A percentile compares a stretch with the other conserved stretches of the same genome.
These are phyloP conservation scores for Cygnus atratus DNA, from an alignment of 2,113 vertebrate genomes.

Conservation along the genomic window DNA sequence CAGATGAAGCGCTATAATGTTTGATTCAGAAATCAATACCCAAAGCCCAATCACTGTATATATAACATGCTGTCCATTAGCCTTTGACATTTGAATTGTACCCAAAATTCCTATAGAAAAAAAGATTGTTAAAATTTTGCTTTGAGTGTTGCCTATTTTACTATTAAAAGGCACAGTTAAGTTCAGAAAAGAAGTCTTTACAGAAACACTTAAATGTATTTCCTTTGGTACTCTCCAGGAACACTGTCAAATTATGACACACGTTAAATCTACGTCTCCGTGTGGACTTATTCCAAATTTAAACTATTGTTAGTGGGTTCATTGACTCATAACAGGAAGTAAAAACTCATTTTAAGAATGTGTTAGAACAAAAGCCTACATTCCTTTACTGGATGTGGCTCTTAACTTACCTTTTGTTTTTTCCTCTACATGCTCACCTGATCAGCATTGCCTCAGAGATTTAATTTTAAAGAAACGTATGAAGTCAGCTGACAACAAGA, in stretches of 20 bases:
- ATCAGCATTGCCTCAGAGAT: not conserved
- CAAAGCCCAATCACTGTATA: not conserved
- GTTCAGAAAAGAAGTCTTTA: not conserved
- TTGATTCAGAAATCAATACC: not conserved
- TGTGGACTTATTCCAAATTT: not conserved
- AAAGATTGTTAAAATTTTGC: not conserved
- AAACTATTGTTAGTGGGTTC: not conserved
- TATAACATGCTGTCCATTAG: not conserved
- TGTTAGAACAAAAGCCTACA: not conserved
- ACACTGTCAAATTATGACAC: not conserved
- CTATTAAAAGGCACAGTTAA: not conserved
- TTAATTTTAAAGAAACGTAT: not conserved
- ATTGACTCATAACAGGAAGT: not conserved
- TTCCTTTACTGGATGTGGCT: not conserved
- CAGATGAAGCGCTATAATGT: not conserved
- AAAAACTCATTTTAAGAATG: not conserved
- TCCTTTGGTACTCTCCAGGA: not conserved
- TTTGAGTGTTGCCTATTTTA: not conserved
- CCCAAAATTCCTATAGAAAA: not conserved
- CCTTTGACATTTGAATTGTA: not conserved
- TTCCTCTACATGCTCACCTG: not conserved
- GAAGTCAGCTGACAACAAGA: not conserved
- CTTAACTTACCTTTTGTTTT: slow-evolving; percentile 39
- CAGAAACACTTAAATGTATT: not conserved
- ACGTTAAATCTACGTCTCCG: not conserved